These are phyloP conservation scores for Drosophila acutilabella DNA, from an alignment of 2,888 invertebrate genomes.

Conservation along the genomic window DNA sequence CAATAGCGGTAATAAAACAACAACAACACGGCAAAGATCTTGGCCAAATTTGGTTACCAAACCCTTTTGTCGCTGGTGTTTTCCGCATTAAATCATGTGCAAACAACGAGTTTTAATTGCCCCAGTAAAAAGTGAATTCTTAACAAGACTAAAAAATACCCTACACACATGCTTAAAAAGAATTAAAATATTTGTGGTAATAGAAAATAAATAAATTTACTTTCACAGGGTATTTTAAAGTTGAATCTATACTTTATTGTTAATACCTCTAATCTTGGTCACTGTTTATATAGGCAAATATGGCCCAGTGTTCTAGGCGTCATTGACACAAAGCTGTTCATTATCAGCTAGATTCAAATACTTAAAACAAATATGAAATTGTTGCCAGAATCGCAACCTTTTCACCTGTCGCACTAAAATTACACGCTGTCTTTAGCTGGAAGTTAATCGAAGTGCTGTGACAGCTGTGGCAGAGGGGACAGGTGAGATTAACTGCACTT, in stretches of 20 bases:
- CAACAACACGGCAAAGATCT: constrained; percentile 34
- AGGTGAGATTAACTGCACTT: constrained; percentile 2
- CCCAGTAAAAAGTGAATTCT: constrained; percentile 28
- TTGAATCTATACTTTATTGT: not conserved
- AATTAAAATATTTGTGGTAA: too few relatives aligned
- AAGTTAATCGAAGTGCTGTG: not conserved
- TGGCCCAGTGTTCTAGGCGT: constrained; percentile 42
- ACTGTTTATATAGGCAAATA: constrained; percentile 24
- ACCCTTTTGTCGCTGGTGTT: constrained; percentile 20
- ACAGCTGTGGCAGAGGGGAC: not conserved
- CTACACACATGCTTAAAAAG: too few relatives aligned
- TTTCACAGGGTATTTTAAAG: not conserved
- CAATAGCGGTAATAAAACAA: constrained; percentile 19
- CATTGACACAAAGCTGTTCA: constrained; percentile 39
- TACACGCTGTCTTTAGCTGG: not conserved
- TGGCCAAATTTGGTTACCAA: constrained; percentile 42
- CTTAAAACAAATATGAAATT: constrained; percentile 49
- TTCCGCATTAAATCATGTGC: constrained; percentile 43
- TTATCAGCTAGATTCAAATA: constrained; percentile 55
- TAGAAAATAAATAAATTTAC: too few relatives aligned
- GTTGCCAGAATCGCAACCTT: constrained; percentile 28
- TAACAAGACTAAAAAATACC: constrained; percentile 22
- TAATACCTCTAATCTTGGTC: constrained; percentile 25
- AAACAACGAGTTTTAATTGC: constrained; percentile 68
- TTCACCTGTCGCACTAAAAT: constrained; percentile 13